These are phyloP conservation scores for Pinctada fucata DNA, from an alignment of 2,888 invertebrate species.

Conservation along the genomic window DNA sequence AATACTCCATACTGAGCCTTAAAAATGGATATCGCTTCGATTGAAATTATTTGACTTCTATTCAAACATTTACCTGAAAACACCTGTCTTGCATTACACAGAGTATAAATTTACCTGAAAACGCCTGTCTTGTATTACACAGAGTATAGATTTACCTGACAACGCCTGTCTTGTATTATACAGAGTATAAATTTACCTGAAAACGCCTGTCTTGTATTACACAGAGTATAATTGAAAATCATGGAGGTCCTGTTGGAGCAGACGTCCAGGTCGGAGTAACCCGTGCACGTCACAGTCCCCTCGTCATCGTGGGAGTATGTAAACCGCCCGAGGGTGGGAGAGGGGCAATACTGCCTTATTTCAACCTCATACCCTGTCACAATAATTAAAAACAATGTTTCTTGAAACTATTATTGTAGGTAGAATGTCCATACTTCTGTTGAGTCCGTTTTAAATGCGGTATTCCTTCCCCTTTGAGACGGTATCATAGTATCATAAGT, in stretches of 20 bases:
- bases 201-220: conserved; percentile 22
- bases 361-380: conserved; percentile 17
- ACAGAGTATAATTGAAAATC: conserved; percentile 34
- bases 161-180: background rate
- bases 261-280: conserved; percentile 21
- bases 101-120: conserved; percentile 35
- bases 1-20: too few species aligned
- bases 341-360: conserved; percentile 19
- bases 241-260: conserved; percentile 26
- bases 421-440: background rate
- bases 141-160: conserved; percentile 12
- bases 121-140: conserved; percentile 24
- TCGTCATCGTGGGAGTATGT: conserved; percentile 11
- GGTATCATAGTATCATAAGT: too few species aligned
- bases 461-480: too few species aligned
- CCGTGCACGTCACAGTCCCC: conserved; percentile 14
- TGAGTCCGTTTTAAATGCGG: background rate
- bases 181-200: conserved; percentile 28
- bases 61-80: conserved; percentile 32
- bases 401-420: background rate
- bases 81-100: conserved; percentile 20
- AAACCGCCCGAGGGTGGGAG: conserved; percentile 17
- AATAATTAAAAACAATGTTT: background rate
- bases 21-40: too few species aligned
- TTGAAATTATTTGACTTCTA: background rate